A percentile compares a stretch with the other conserved stretches of the same genome.
These are phyloP conservation scores for Phalangium opilio DNA, from an alignment of 2,888 invertebrate species.

Conservation along the genomic window DNA sequence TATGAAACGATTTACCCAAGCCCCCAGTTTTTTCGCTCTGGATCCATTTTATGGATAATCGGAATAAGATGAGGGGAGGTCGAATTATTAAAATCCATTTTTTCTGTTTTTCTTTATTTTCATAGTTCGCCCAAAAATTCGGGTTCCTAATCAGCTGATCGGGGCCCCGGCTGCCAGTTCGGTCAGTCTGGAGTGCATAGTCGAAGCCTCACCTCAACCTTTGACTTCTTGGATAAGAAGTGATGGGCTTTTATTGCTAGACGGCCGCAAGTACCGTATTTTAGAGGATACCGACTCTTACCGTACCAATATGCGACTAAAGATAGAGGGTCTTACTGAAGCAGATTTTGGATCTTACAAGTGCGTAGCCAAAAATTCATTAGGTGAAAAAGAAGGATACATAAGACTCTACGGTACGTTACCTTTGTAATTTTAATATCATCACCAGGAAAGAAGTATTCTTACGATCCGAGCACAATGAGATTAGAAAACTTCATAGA, in stretches of 20 bases:
- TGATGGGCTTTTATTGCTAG: conserved; percentile 17
- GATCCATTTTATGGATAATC: no score
- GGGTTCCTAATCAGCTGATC: conserved; percentile 21
- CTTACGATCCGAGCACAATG: no score
- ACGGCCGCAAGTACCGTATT: conserved; percentile 17
- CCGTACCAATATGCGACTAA: conserved; percentile 13
- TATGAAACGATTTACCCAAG: no score
- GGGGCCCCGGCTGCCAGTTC: conserved; percentile 19
- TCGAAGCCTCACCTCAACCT: conserved; percentile 21
- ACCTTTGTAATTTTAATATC: no score
- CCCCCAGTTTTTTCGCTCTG: no score
- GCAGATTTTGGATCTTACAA: conserved; percentile 17
- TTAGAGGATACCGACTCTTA: conserved; percentile 14
- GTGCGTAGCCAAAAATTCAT: conserved; percentile 15
- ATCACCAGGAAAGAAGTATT: no score
- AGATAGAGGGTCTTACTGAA: conserved; percentile 8
- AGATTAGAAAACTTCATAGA: no score
- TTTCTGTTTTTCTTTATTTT: no score
- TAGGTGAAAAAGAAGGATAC: conserved; percentile 18
- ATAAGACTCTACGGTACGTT: conserved; percentile 16
- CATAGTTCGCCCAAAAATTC: conserved; percentile 21
- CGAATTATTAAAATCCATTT: no score
- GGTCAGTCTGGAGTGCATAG: conserved; percentile 19
- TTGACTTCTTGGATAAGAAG: conserved; percentile 20
- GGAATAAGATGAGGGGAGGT: no score